Conservation (phyloP, 2,113 vertebrate species). For the Solenodon paradoxus region DNA sequence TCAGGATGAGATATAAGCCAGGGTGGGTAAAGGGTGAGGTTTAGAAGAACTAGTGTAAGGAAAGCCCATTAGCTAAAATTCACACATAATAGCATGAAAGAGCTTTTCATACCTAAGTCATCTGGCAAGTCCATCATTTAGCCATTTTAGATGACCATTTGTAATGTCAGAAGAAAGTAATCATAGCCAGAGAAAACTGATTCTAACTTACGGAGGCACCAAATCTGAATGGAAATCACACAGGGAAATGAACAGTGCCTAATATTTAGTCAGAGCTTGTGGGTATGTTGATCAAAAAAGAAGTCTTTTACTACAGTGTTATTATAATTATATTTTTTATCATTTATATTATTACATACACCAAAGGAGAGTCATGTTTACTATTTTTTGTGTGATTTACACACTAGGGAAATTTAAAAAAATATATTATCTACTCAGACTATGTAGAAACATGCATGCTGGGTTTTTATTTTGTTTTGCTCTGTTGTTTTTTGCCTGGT, state of each 20-base stretch:
- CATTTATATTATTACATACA: neutral
- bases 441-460: neutral
- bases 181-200: neutral
- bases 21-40: neutral
- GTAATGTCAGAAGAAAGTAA: neutral
- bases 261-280: constrained; percentile 35
- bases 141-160: neutral
- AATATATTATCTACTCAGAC: too few species aligned
- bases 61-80: constrained; percentile 37
- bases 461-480: too few species aligned
- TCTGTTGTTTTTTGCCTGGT: too few species aligned
- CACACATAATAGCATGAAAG: constrained; percentile 14
- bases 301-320: constrained; percentile 39
- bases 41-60: neutral
- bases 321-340: constrained; percentile 7
- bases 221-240: constrained; percentile 41
- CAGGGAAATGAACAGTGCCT: neutral
- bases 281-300: constrained; percentile 52
- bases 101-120: neutral
- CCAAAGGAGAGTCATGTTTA: neutral
- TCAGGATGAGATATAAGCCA: neutral
- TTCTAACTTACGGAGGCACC: neutral
- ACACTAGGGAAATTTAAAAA: neutral
- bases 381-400: neutral
- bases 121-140: neutral